Evolutionary conservation across 2,797 vertebrate genomes (phyloP), one percentile per base, ranked within the genome.

Genomic region (Poecilia picta): DNA sequence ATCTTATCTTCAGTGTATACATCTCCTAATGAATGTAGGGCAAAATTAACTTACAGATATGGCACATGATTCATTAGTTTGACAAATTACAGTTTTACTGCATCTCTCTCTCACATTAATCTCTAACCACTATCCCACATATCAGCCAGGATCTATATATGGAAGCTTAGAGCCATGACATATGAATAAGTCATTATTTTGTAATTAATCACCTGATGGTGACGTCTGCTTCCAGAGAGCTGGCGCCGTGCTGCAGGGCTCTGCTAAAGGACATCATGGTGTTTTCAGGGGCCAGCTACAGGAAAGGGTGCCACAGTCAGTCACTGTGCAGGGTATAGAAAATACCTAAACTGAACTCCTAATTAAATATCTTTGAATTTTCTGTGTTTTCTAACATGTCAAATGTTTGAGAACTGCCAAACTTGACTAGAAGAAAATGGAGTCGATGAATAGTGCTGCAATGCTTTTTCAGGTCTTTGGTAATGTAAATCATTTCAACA

Each of bases 211-310:
- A 98, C 98, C 98, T 99, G 94, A 99, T 91, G 0, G 95, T 89
- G 15, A 99, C 96, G 2, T 99, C 98, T 23, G 96, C 96, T 92
- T 99, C 96, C 77, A 99, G 93, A 73, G 97, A 97, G 0, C 91
- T 94, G 18, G 95, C 93, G 79, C 96, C 96, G 75, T 97, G 96
- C 90, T 98, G 97, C 72, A 98, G 93, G 0, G 98, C 98, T 92
- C 97, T 96, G 92, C 96, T 96, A 88, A 99, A 99, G 87, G 98
- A 98, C 97, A 98, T 96, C 88, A 98, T 77, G 0, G 98, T 99
- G 94, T 99, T 98, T 89, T 99, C 98, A 76, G 98, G 98, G 81
- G 98, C 98, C 90, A 99, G 66, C 98, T 98, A 79, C 0, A 85
- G 74, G 36, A 77, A 53, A 85, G 18, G 49, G 20, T 25, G 53